Evolutionary conservation across 2,888 invertebrate species (phyloP).

Genomic region (Pseudococcus jackbeardsleyi): DNA sequence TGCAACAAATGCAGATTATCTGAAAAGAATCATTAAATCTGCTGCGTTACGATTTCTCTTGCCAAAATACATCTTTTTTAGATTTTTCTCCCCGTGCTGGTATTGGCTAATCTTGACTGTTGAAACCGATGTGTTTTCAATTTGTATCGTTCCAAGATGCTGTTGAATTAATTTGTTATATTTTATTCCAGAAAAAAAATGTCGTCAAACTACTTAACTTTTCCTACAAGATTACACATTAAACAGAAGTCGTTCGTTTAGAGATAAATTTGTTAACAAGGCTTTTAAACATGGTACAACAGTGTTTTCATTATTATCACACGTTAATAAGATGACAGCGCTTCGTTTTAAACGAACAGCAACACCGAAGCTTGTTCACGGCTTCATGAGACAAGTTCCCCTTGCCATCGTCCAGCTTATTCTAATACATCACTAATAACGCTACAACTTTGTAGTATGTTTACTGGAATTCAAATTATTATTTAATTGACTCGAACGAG

Average conservation of each 20-base stretch:
- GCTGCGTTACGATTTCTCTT: not conserved
- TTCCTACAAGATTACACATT: conserved; percentile 37
- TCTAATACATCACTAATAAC: conserved; percentile 52
- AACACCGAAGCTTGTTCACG: conserved; percentile 20
- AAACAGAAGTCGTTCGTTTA: conserved; percentile 52
- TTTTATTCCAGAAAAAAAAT: conserved; percentile 34
- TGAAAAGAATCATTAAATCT: not conserved
- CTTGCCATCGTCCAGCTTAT: conserved; percentile 21
- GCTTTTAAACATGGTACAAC: conserved; percentile 49
- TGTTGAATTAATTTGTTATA: conserved; percentile 43
- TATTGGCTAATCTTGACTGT: not conserved
- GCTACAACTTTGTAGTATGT: conserved; percentile 34
- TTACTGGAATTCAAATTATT: conserved; percentile 31
- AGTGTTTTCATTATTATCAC: conserved; percentile 56
- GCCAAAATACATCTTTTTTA: not conserved
- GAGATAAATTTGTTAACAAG: conserved; percentile 52
- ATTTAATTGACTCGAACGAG: conserved; percentile 41
- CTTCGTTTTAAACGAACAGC: conserved; percentile 39
- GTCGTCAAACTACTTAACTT: conserved; percentile 53
- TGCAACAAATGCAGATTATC: not conserved
- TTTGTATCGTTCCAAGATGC: not conserved
- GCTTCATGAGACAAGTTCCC: conserved; percentile 52
- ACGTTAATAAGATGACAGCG: conserved; percentile 54
- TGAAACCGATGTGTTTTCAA: conserved; percentile 8
- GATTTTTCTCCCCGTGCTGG: not conserved